Percentiles rank a stretch among this genome's conserved stretches.
These are phyloP conservation scores for Lasioglossum figueresi DNA, from an alignment of 2,888 invertebrate species.

Conservation along the genomic window DNA sequence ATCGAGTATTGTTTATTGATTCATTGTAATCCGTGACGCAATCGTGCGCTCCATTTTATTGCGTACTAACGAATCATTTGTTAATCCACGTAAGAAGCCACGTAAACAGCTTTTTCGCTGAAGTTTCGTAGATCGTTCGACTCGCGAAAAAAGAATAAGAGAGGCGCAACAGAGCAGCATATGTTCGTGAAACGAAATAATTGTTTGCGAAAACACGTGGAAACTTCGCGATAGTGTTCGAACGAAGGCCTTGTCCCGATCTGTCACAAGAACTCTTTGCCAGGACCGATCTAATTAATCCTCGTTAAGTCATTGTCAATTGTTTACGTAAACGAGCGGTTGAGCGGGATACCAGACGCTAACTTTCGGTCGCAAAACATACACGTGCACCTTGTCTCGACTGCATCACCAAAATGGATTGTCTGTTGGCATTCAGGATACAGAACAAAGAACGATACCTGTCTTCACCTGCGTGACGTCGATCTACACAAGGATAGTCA, in stretches of 20 bases:
- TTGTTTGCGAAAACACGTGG: not conserved
- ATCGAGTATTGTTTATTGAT: not conserved
- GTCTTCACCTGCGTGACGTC: not conserved
- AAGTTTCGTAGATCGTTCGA: not conserved
- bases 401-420: not conserved
- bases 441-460: not conserved
- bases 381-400: not conserved
- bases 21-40: slow-evolving; percentile 6
- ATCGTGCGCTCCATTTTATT: not conserved
- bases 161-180: not conserved
- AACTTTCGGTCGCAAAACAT: slow-evolving; percentile 31
- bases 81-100: not conserved
- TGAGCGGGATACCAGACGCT: not conserved
- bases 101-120: not conserved
- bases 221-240: not conserved
- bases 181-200: not conserved
- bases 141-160: not conserved
- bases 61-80: not conserved
- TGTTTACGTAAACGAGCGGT: slow-evolving; percentile 45
- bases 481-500: not conserved
- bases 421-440: not conserved
- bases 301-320: slow-evolving; percentile 56
- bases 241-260: not conserved
- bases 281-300: slow-evolving; percentile 55
- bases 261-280: slow-evolving; percentile 22